Evolutionary conservation across 1,140 invertebrate genomes (phyloP), one percentile per base, ranked within the genome.

Genomic region (Listronotus oregonensis): DNA sequence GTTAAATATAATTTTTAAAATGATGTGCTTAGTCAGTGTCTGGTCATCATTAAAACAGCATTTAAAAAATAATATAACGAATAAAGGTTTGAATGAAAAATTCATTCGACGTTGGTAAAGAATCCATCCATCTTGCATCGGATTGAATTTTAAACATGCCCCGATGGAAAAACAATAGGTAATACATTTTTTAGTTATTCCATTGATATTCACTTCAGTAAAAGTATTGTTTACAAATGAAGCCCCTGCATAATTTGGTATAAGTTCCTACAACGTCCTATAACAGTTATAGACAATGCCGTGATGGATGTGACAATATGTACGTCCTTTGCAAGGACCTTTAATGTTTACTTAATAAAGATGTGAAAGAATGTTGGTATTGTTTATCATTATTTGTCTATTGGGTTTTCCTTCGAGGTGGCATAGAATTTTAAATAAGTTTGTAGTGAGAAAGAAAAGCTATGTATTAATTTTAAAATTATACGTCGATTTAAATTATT

Each of bases 321-420:
- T 59, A 63, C 70, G 71, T 69, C 71, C 71, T 73, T 73, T 73
- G 34, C 66, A 73, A 73, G 71, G 71, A 70, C 69, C 63, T 67
- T 61, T 56, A 54, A 46, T 67, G 69, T 67, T 67, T 70, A 65
- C 65, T 62, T 67, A 70, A 67, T 59, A 64, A 64, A 67, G 43
- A 67, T 62, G 62, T 64, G 56, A 50, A 21, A 50, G 69, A 67
- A 70, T 70, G 61, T 66, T 46, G 47, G 34, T 37, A 66, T 58
- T 58, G 55, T 59, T 58, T 64, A 18, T 56, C 21, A 37, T 37
- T 37, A 40, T 15, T 56, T 14, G 18, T 31, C 47, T 61, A 61
- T 47, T 61, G 56, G 44, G 40, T n/a, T 46, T 59, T 49, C 21
- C 54, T 59, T 15, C 34, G 56, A 17, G 6, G 56, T 47, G n/a